Conservation (phyloP, 2,113 vertebrate genomes). For the Pteronura brasiliensis region DNA sequence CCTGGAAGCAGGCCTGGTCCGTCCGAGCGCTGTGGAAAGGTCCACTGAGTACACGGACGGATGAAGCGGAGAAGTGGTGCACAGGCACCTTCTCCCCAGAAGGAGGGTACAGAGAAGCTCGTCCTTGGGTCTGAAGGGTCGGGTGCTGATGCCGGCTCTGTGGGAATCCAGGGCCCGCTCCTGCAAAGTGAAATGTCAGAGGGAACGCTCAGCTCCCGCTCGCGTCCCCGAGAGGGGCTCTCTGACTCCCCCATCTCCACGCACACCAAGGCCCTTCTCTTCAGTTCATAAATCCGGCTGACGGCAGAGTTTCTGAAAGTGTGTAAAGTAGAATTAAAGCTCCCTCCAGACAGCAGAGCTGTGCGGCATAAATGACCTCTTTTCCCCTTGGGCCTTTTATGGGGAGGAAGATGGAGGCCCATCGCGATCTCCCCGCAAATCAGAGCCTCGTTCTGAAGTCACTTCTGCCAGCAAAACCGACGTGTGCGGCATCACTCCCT, state of each 20-base stretch:
- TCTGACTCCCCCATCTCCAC: conserved; percentile 39
- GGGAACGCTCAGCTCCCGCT: neutral
- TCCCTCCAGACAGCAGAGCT: conserved; percentile 74
- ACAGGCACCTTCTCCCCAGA: rapidly evolving
- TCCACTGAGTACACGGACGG: rapidly evolving
- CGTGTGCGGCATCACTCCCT: conserved; percentile 47
- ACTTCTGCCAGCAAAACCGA: neutral
- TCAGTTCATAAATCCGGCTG: conserved; percentile 74
- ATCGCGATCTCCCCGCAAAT: conserved; percentile 42
- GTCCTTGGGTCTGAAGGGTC: rapidly evolving
- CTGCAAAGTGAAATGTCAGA: rapidly evolving
- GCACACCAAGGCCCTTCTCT: conserved; percentile 23
- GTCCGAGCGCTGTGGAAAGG: rapidly evolving
- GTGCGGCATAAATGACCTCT: conserved; percentile 55
- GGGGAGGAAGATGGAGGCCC: conserved; percentile 41
- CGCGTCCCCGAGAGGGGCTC: neutral
- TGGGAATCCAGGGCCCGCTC: rapidly evolving
- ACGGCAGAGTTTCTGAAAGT: conserved; percentile 69
- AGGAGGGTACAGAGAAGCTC: rapidly evolving
- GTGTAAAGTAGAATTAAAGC: conserved; percentile 70
- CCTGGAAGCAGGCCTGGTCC: rapidly evolving
- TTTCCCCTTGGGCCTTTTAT: conserved; percentile 62
- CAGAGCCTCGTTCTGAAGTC: conserved; percentile 57
- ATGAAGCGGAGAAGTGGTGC: rapidly evolving
- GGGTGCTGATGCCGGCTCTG: rapidly evolving